Percentiles rank a stretch among this genome's conserved stretches.
Evolutionary conservation across 2,888 invertebrate genomes (phyloP).

Genomic region (Aleiodes alternator): DNA sequence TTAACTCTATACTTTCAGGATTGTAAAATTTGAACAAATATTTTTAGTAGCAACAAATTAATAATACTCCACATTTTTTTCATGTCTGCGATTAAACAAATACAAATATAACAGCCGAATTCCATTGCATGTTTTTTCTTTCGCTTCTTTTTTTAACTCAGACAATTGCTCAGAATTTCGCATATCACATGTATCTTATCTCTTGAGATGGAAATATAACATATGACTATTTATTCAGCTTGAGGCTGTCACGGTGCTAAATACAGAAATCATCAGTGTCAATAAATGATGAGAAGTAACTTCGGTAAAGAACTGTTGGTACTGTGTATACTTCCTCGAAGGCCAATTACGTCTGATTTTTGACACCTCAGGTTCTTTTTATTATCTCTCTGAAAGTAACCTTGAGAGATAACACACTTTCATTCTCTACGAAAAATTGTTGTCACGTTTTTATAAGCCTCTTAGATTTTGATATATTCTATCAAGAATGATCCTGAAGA

Average conservation of each 20-base stretch:
- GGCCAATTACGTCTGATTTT: too few relatives aligned
- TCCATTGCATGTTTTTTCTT: slow-evolving; percentile 2
- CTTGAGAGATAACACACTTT: too few relatives aligned
- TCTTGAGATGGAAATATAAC: background rate
- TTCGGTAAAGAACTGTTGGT: background rate
- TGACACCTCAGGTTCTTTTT: too few relatives aligned
- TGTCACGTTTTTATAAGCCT: too few relatives aligned
- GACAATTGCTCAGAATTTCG: background rate
- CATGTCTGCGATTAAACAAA: slow-evolving; percentile 14
- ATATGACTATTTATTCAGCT: background rate
- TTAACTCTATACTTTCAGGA: too few relatives aligned
- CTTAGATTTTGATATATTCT: too few relatives aligned
- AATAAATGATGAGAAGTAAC: background rate
- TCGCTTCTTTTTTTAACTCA: too few relatives aligned
- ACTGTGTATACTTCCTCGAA: too few relatives aligned
- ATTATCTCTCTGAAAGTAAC: too few relatives aligned
- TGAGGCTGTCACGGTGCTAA: slow-evolving; percentile 4
- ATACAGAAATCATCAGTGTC: slow-evolving; percentile 16
- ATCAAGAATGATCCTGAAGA: too few relatives aligned
- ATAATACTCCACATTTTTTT: background rate
- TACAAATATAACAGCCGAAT: slow-evolving; percentile 22
- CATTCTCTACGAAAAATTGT: too few relatives aligned
- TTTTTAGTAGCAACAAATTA: background rate
- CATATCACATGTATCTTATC: slow-evolving; percentile 11
- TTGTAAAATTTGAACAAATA: background rate